Evolutionary conservation across 2,113 vertebrate genomes (phyloP).

Genomic region (Colius striatus): DNA sequence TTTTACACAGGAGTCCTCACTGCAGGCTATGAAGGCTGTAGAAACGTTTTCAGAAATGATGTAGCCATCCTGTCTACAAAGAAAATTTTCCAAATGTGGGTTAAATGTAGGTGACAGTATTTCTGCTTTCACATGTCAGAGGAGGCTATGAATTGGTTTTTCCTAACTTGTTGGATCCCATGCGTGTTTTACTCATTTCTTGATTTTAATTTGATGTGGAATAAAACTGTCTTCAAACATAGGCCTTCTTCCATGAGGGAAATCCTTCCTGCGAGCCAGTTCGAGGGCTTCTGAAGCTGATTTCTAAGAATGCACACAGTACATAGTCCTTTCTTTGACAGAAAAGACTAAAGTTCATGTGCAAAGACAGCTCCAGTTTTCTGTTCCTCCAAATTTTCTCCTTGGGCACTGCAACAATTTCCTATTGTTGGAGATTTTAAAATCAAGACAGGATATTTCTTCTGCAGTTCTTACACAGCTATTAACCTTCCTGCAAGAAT

Average conservation of each 20-base stretch:
- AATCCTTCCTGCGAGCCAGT: constrained; percentile 7
- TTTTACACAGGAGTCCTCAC: neutral
- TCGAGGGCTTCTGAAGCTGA: neutral
- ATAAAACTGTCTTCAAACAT: constrained; percentile 15
- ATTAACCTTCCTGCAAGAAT: constrained; percentile 15
- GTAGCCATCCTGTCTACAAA: neutral
- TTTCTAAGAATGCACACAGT: neutral
- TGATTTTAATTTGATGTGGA: constrained; percentile 24
- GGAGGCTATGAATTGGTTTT: neutral
- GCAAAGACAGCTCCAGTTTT: constrained; percentile 5
- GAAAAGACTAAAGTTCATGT: neutral
- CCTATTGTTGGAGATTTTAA: neutral
- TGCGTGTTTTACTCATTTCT: neutral
- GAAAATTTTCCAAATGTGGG: constrained; percentile 23
- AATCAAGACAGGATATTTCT: constrained; percentile 6
- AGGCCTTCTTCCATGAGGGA: neutral
- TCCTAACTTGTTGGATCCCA: constrained; percentile 19
- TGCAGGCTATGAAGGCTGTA: neutral
- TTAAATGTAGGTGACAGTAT: constrained; percentile 41
- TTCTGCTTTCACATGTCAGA: constrained; percentile 32
- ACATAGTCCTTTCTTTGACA: neutral
- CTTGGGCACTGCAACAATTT: neutral
- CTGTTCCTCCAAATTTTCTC: neutral
- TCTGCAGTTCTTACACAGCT: neutral
- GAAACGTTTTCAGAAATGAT: constrained; percentile 11